A percentile compares a stretch with the other conserved stretches of the same genome.
phyloP scores from a whole-genome alignment of 1,140 invertebrate species.

The Lucilia sericata region DNA sequence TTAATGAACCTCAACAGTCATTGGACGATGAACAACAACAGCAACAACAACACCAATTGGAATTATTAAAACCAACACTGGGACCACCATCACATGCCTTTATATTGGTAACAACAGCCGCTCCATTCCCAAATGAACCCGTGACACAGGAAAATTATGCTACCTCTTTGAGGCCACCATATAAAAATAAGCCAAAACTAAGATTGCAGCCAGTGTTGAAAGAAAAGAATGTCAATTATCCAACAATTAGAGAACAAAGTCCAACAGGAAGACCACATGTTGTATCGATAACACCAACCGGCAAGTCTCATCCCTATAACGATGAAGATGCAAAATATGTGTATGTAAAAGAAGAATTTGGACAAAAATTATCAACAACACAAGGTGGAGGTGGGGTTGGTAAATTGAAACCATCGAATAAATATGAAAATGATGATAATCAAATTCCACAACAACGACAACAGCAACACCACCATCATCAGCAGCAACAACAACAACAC shows the following conservation, averaged over 20 bases:
- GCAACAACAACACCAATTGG: conserved; percentile 16
- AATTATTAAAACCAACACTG: conserved; percentile 47
- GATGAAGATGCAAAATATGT: conserved; percentile 27
- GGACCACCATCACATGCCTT: conserved; percentile 44
- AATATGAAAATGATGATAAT: conserved; percentile 51
- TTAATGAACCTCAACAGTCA: conserved; percentile 61
- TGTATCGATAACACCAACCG: neutral
- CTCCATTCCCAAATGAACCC: conserved; percentile 11
- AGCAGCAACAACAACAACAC: conserved; percentile 25
- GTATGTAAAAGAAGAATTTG: conserved; percentile 38
- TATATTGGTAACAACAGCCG: conserved; percentile 43
- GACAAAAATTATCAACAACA: conserved; percentile 44
- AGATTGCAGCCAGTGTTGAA: conserved; percentile 44
- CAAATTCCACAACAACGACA: conserved; percentile 34
- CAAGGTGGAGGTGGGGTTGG: conserved; percentile 49
- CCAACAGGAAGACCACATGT: conserved; percentile 19
- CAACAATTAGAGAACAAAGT: conserved; percentile 31
- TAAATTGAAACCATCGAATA: conserved; percentile 58
- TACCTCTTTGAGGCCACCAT: conserved; percentile 38
- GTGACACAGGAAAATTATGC: conserved; percentile 44
- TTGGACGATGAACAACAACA: conserved; percentile 56
- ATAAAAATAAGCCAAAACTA: conserved; percentile 47
- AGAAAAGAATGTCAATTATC: conserved; percentile 38
- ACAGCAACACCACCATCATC: conserved; percentile 15
- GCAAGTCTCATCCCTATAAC: neutral